A percentile compares a stretch with the other conserved stretches of the same genome.
phyloP scores from a whole-genome alignment of 2,888 invertebrate species.

The Sthenelais limicola region DNA sequence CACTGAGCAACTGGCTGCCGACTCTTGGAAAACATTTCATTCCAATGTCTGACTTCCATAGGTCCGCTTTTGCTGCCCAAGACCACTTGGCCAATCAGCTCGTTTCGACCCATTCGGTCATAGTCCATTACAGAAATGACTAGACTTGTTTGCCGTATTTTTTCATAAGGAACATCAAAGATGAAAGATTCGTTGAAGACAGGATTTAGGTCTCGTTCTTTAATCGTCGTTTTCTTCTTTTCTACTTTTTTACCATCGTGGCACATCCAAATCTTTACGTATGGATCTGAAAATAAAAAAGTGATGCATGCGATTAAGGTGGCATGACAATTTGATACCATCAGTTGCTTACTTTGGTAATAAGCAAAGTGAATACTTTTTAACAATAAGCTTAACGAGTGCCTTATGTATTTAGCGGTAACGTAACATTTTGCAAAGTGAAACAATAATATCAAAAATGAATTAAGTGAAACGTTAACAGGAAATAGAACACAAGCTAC shows the following conservation, averaged over 20 bases:
- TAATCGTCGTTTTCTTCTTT: slow-evolving; percentile 90
- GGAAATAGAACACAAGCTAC: too few relatives aligned
- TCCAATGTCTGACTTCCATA: slow-evolving; percentile 97
- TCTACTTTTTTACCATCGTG: slow-evolving; percentile 95
- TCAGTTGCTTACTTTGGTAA: too few relatives aligned
- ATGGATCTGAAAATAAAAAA: slow-evolving; percentile 83
- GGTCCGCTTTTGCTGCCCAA: slow-evolving; percentile 83
- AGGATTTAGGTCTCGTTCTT: slow-evolving; percentile 85
- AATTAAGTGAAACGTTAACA: too few relatives aligned
- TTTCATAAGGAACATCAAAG: slow-evolving; percentile 97
- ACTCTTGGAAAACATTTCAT: slow-evolving; percentile 98
- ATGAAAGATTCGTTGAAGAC: slow-evolving; percentile 96
- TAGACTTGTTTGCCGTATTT: slow-evolving; percentile 93
- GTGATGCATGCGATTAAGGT: background rate
- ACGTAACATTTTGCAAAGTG: too few relatives aligned
- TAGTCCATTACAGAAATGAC: slow-evolving; percentile 98
- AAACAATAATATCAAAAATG: too few relatives aligned
- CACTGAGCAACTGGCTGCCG: slow-evolving; percentile 96
- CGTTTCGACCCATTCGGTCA: slow-evolving; percentile 94
- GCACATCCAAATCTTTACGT: slow-evolving; percentile 98
- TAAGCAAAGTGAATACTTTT: too few relatives aligned
- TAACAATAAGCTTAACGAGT: too few relatives aligned
- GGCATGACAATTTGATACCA: too few relatives aligned
- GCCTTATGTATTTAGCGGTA: too few relatives aligned
- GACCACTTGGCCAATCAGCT: slow-evolving; percentile 84